These are phyloP conservation scores for Melieria omissa DNA, from an alignment of 2,888 invertebrate species.

Conservation along the genomic window DNA sequence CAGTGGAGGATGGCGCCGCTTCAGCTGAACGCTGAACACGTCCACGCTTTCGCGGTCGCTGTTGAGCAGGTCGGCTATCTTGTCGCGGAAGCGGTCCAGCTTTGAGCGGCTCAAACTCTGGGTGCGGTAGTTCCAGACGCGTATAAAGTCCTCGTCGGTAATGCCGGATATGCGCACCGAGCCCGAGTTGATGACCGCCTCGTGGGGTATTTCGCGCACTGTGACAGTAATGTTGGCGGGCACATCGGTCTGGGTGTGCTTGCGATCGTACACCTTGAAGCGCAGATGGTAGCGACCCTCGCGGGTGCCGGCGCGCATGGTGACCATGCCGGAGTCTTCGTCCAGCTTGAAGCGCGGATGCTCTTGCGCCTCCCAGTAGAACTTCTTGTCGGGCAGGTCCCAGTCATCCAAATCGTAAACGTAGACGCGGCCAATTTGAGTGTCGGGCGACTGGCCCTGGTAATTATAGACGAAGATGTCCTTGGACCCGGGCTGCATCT, in stretches of 20 bases:
- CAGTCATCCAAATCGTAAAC: conserved; percentile 98
- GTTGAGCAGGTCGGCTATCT: conserved; percentile 85
- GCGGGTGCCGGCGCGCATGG: conserved; percentile 91
- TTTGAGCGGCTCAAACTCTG: conserved; percentile 87
- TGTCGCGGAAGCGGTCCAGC: conserved; percentile 88
- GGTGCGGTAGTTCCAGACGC: conserved; percentile 92
- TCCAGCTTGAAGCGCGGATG: conserved; percentile 90
- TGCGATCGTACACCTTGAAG: conserved; percentile 91
- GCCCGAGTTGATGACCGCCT: conserved; percentile 95
- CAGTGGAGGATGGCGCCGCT: conserved; percentile 86
- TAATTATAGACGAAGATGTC: conserved; percentile 98
- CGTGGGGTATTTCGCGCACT: conserved; percentile 93
- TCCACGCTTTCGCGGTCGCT: conserved; percentile 92
- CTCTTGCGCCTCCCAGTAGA: conserved; percentile 90
- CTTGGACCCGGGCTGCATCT: conserved; percentile 97
- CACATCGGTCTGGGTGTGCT: conserved; percentile 94
- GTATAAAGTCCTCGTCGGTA: conserved; percentile 95
- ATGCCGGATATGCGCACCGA: conserved; percentile 93
- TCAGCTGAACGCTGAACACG: conserved; percentile 93
- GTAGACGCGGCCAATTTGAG: conserved; percentile 94
- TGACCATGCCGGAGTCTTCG: conserved; percentile 93
- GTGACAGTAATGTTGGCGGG: conserved; percentile 96
- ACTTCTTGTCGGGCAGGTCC: conserved; percentile 98
- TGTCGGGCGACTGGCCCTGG: conserved; percentile 88
- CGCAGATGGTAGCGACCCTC: conserved; percentile 86